These are phyloP conservation scores for Channa striata DNA, from an alignment of 2,797 vertebrate genomes.

Conservation along the genomic window DNA sequence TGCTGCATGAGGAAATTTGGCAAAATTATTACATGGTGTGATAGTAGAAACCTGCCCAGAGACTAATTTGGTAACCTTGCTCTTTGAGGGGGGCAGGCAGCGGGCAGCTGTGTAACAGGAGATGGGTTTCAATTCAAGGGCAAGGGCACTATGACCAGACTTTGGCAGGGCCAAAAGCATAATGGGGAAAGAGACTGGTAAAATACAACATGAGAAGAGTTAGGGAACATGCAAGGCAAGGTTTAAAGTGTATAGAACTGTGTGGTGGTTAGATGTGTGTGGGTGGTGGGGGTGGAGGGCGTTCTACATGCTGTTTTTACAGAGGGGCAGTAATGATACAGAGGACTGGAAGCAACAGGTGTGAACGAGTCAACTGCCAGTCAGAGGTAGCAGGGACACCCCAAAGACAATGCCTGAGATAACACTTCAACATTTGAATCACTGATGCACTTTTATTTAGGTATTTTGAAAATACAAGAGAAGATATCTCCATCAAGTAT, in stretches of 20 bases:
- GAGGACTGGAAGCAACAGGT: conserved; percentile 60
- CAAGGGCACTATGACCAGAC: conserved; percentile 52
- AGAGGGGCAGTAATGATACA: conserved; percentile 20
- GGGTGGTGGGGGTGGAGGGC: neutral
- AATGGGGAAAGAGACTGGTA: neutral
- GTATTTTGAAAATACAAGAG: neutral
- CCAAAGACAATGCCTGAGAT: conserved; percentile 18
- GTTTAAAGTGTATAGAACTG: neutral
- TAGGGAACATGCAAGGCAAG: neutral
- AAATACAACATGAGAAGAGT: neutral
- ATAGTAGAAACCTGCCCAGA: conserved; percentile 42
- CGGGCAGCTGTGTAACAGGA: conserved; percentile 82
- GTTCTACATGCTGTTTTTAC: neutral
- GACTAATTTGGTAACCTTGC: conserved; percentile 68
- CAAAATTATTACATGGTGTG: neutral
- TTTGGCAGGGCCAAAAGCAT: neutral
- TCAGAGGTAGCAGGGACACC: conserved; percentile 44
- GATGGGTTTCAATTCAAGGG: conserved; percentile 58
- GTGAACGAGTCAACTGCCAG: conserved; percentile 56
- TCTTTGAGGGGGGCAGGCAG: conserved; percentile 60
- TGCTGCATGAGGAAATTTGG: neutral
- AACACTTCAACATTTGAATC: conserved; percentile 4
- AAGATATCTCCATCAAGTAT: neutral
- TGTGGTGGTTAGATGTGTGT: conserved; percentile 12
- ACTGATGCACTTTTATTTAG: neutral